phyloP scores from a whole-genome alignment of 2,113 vertebrate genomes.

The Tympanuchus pallidicinctus region DNA sequence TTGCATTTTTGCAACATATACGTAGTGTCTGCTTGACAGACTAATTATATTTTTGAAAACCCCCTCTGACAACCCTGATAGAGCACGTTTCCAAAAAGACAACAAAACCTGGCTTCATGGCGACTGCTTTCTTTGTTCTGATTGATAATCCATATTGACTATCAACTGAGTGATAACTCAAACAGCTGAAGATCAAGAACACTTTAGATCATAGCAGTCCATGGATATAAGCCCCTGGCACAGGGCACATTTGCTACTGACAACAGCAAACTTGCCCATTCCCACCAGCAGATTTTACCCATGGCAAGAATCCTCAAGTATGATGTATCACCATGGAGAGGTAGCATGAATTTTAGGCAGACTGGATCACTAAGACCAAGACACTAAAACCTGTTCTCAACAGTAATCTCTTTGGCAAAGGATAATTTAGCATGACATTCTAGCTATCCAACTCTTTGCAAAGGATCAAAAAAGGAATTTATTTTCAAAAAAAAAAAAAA shows the following conservation, averaged over 20 bases:
- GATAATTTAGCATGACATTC: not conserved
- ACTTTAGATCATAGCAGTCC: not conserved
- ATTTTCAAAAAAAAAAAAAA: not conserved
- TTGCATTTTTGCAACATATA: conserved; percentile 10
- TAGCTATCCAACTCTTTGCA: not conserved
- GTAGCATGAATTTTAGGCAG: not conserved
- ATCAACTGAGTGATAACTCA: not conserved
- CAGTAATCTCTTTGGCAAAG: not conserved
- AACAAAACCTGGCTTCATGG: not conserved
- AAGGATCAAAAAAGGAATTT: not conserved
- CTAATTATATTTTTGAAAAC: not conserved
- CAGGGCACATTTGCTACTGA: not conserved
- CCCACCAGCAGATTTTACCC: not conserved
- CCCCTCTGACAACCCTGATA: not conserved
- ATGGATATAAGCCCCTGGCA: not conserved
- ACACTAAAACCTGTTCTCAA: not conserved
- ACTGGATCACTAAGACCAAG: not conserved
- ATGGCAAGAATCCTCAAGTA: not conserved
- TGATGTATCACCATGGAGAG: not conserved
- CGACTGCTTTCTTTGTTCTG: not conserved
- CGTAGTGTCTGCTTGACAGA: not conserved
- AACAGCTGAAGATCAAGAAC: not conserved
- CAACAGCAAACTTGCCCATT: not conserved
- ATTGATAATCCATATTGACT: not conserved
- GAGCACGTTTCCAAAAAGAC: not conserved